Percentiles rank a stretch among this genome's conserved stretches.
phyloP scores from a whole-genome alignment of 2,113 vertebrate genomes.

The Paramormyrops kingsleyae region DNA sequence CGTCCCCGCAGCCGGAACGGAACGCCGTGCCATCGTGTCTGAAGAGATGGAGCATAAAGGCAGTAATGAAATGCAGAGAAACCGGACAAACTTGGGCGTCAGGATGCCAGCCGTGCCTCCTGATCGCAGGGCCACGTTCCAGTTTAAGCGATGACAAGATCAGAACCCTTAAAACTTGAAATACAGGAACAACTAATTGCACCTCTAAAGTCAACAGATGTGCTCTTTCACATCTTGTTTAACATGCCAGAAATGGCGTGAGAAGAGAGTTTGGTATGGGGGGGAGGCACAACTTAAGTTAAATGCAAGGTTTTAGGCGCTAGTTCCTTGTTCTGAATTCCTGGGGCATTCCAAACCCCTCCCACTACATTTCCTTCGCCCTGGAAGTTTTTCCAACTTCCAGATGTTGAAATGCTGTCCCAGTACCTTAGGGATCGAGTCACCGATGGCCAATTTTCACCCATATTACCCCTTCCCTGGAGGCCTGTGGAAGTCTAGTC shows the following conservation, averaged over 20 bases:
- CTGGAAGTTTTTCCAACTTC: too few species aligned
- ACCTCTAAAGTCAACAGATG: not conserved
- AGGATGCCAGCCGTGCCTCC: not conserved
- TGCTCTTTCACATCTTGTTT: not conserved
- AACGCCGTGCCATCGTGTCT: conserved; percentile 29
- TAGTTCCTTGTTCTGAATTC: too few species aligned
- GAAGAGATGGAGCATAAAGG: not conserved
- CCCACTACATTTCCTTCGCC: too few species aligned
- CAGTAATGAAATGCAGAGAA: not conserved
- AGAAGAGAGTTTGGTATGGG: not conserved
- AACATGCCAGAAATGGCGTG: not conserved
- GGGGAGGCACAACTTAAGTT: too few species aligned
- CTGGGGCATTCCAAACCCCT: too few species aligned
- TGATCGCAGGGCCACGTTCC: not conserved
- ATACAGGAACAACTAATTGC: not conserved
- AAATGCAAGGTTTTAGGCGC: too few species aligned
- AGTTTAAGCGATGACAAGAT: not conserved
- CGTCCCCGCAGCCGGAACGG: not conserved
- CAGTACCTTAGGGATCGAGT: too few species aligned
- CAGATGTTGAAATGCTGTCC: too few species aligned
- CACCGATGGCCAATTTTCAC: too few species aligned
- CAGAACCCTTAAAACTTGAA: not conserved
- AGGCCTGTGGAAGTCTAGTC: not conserved
- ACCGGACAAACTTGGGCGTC: not conserved
- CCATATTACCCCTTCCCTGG: too few species aligned